Evolutionary conservation across 53 echinoderm and acorn worm genomes (phyloP).

Genomic region (Antedon mediterranea): DNA sequence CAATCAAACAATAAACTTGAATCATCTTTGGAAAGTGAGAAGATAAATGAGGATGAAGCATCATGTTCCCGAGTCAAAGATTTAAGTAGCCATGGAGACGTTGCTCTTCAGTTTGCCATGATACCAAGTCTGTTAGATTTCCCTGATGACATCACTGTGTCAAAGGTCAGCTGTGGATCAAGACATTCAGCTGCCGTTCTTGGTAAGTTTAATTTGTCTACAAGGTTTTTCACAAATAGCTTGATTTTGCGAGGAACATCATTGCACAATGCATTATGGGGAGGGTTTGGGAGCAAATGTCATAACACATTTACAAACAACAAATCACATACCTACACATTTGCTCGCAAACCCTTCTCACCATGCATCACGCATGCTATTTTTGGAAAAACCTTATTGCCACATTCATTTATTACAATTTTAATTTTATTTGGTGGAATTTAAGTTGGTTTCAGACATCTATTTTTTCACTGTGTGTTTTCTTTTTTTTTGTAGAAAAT

Average conservation of each 20-base stretch:
- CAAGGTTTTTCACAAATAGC: too few relatives aligned
- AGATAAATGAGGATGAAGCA: not conserved
- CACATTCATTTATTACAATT: too few relatives aligned
- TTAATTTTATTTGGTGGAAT: too few relatives aligned
- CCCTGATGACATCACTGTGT: constrained; percentile 42
- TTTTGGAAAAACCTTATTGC: too few relatives aligned
- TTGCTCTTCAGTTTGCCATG: constrained; percentile 26
- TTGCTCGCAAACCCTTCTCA: too few relatives aligned
- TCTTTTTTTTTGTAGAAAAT: constrained; percentile 15
- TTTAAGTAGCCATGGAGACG: not conserved
- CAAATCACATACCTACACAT: too few relatives aligned
- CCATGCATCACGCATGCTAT: too few relatives aligned
- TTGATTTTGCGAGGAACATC: too few relatives aligned
- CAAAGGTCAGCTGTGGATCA: constrained; percentile 85
- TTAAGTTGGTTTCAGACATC: too few relatives aligned
- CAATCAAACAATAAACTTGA: not conserved
- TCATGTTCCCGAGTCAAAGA: not conserved
- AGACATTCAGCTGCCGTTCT: constrained; percentile 75
- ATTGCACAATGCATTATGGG: too few relatives aligned
- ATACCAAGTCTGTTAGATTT: constrained; percentile 56
- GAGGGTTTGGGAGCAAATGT: too few relatives aligned
- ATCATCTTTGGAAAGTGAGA: not conserved
- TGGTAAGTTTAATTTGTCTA: constrained; percentile 38
- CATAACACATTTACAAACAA: too few relatives aligned
- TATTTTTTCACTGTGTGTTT: not conserved